Conservation (phyloP, 2,797 vertebrate genomes). For the Pachyuromys duprasi region DNA sequence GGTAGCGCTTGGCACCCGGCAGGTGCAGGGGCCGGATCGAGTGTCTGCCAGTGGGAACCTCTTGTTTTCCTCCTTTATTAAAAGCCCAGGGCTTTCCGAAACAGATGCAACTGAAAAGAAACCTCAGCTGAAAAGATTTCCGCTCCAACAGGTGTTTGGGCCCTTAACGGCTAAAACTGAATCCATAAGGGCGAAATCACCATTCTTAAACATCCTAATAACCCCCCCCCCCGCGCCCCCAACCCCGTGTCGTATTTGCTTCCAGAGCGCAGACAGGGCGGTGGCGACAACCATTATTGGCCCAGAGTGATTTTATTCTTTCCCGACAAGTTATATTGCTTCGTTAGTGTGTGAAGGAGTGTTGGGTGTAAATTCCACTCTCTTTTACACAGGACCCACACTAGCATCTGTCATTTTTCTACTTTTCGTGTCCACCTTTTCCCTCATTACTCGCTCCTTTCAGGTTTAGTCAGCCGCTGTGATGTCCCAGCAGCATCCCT, state of each 20-base stretch:
- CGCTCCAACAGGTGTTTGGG: neutral
- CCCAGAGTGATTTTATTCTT: neutral
- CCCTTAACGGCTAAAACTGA: neutral
- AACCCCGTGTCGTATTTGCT: neutral
- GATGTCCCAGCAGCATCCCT: neutral
- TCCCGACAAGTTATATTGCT: neutral
- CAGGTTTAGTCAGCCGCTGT: neutral
- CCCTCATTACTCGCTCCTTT: neutral
- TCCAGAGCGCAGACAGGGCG: neutral
- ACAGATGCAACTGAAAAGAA: constrained; percentile 56
- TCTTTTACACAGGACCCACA: neutral
- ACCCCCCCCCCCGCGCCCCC: neutral
- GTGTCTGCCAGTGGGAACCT: constrained; percentile 66
- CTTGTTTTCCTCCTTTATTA: constrained; percentile 65
- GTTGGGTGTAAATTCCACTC: neutral
- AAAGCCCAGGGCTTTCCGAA: neutral
- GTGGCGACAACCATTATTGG: neutral
- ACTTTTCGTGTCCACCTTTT: neutral
- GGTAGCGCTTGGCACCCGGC: neutral
- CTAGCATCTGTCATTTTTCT: neutral
- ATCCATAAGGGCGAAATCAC: neutral
- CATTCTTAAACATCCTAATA: neutral
- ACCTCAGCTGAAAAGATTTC: neutral
- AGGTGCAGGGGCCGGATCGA: constrained; percentile 37
- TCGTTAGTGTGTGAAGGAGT: neutral